A percentile compares a stretch with the other conserved stretches of the same genome.
These are phyloP conservation scores for Polymixis lichenea DNA, from an alignment of 2,888 invertebrate genomes.

Conservation along the genomic window DNA sequence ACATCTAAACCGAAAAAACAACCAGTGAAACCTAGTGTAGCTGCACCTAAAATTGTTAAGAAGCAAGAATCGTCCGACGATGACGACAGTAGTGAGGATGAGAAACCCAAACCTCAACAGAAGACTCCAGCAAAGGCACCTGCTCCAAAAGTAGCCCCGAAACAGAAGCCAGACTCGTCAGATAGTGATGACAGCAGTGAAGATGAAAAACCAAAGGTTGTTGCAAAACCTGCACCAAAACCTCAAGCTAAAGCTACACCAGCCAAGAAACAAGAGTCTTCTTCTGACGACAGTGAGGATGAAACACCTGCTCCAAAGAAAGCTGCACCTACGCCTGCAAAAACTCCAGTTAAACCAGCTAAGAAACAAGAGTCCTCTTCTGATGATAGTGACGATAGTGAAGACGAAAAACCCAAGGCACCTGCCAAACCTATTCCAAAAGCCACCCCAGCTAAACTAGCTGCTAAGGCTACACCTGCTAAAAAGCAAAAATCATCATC, in stretches of 20 bases:
- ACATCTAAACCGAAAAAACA: conserved; percentile 69
- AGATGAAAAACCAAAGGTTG: conserved; percentile 77
- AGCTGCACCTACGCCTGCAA: conserved; percentile 69
- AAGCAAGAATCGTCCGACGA: conserved; percentile 78
- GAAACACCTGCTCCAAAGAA: conserved; percentile 62
- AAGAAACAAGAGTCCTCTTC: conserved; percentile 73
- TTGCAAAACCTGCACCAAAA: conserved; percentile 64
- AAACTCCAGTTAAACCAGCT: conserved; percentile 57
- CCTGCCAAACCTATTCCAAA: conserved; percentile 63
- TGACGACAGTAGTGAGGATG: conserved; percentile 75
- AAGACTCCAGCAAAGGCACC: conserved; percentile 68
- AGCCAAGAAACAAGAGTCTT: conserved; percentile 74
- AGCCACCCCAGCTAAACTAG: conserved; percentile 60
- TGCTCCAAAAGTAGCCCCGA: conserved; percentile 62
- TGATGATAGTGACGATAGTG: conserved; percentile 78
- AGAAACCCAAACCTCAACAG: conserved; percentile 73
- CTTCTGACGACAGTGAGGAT: conserved; percentile 81
- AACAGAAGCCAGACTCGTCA: conserved; percentile 61
- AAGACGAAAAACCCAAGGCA: conserved; percentile 70
- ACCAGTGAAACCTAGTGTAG: conserved; percentile 72
- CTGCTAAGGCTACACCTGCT: conserved; percentile 34
- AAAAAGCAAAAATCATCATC: conserved; percentile 74
- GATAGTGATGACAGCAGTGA: conserved; percentile 79
- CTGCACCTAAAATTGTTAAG: conserved; percentile 67
- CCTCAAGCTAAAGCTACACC: conserved; percentile 63